Conservation (phyloP, 2,888 invertebrate genomes). For the Leptinotarsa peninsularis region DNA sequence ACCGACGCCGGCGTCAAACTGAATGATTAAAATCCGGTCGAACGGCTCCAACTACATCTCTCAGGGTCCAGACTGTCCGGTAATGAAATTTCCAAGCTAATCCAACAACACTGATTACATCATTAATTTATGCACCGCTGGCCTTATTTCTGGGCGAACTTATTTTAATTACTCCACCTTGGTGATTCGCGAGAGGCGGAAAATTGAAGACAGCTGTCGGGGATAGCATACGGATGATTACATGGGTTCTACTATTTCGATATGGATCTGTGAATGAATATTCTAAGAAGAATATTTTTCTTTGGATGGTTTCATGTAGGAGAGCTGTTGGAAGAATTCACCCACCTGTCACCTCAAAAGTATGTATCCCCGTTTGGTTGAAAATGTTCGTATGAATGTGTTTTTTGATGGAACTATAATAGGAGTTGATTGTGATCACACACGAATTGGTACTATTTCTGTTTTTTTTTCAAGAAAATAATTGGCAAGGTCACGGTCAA, state of each 20-base stretch:
- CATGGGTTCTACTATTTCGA: neutral
- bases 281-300: too few species aligned
- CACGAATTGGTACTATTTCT: too few species aligned
- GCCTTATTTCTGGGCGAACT: conserved; percentile 39
- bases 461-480: too few species aligned
- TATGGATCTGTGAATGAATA: too few species aligned
- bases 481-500: too few species aligned
- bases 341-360: too few species aligned
- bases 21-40: conserved; percentile 29
- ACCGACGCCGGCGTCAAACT: conserved; percentile 9
- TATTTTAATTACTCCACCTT: conserved; percentile 41
- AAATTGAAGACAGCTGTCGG: conserved; percentile 2
- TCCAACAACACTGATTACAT: conserved; percentile 45
- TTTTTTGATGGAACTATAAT: too few species aligned
- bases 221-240: neutral
- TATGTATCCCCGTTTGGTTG: too few species aligned
- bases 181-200: conserved; percentile 29
- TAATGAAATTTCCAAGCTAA: conserved; percentile 45
- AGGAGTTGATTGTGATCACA: too few species aligned
- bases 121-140: conserved; percentile 49
- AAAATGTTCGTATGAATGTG: too few species aligned
- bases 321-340: too few species aligned
- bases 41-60: conserved; percentile 15
- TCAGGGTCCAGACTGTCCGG: conserved; percentile 36
- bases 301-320: too few species aligned